Percentiles rank a stretch among this genome's conserved stretches.
These are phyloP conservation scores for Pteria penguin DNA, from an alignment of 2,888 invertebrate genomes.

Conservation along the genomic window DNA sequence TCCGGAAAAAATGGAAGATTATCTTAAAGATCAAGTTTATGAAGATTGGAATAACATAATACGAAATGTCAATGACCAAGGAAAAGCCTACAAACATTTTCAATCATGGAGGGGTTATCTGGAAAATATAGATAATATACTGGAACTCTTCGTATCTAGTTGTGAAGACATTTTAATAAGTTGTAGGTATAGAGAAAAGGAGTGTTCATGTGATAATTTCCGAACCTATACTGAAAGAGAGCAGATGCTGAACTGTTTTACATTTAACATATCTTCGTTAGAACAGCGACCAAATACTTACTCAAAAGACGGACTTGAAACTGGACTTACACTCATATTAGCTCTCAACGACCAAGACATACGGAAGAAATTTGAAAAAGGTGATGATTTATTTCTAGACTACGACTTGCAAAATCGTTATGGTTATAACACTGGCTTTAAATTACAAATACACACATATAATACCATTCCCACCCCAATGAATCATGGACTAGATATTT, in stretches of 20 bases:
- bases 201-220: not conserved
- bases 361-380: not conserved
- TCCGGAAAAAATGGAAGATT: not conserved
- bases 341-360: not conserved
- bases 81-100: not conserved
- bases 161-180: not conserved
- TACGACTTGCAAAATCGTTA: not conserved
- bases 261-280: not conserved
- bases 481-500: not conserved
- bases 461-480: not conserved
- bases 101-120: not conserved
- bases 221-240: not conserved
- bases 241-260: not conserved
- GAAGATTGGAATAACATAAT: not conserved
- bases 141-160: not conserved
- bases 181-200: not conserved
- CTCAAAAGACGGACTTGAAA: not conserved
- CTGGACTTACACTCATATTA: not conserved
- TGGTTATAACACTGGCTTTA: not conserved
- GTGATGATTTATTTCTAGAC: not conserved
- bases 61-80: not conserved
- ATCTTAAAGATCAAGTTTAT: not conserved
- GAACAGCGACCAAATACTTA: not conserved
- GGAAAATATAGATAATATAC: not conserved
- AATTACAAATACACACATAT: not conserved